Evolutionary conservation across 2,888 invertebrate species (phyloP).

Genomic region (Drosophila picticornis): DNA sequence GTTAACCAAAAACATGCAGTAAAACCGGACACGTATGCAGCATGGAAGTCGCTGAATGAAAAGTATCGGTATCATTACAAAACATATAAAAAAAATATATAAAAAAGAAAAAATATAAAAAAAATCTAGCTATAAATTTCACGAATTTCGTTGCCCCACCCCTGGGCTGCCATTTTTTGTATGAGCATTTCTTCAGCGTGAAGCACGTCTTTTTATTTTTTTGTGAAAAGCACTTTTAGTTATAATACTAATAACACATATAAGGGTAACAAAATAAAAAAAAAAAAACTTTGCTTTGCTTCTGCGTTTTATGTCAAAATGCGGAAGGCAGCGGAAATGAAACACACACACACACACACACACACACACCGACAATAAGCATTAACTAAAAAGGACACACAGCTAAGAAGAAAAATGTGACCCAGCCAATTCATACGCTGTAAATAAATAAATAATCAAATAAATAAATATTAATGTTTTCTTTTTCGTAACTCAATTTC

Average conservation of each 20-base stretch:
- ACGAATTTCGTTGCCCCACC: conserved; percentile 34
- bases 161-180: conserved; percentile 37
- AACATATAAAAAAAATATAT: background rate
- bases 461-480: background rate
- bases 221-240: conserved; percentile 32
- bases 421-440: background rate
- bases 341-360: conserved; percentile 25
- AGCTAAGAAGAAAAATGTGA: conserved; percentile 8
- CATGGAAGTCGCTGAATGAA: background rate
- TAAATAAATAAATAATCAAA: background rate
- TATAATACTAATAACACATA: conserved; percentile 44
- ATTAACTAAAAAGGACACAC: conserved; percentile 24
- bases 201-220: conserved; percentile 1
- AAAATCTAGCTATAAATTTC: conserved; percentile 53
- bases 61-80: background rate
- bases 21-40: background rate
- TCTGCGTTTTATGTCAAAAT: conserved; percentile 22
- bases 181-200: conserved; percentile 22
- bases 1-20: background rate
- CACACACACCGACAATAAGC: conserved; percentile 12
- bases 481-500: background rate
- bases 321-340: conserved; percentile 20
- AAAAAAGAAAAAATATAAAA: background rate
- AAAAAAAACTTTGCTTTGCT: conserved; percentile 19
- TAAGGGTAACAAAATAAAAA: conserved; percentile 1